Base-by-base conservation (phyloP, 2,113 vertebrate genomes). In the Petrocephalus zakoni region DNA sequence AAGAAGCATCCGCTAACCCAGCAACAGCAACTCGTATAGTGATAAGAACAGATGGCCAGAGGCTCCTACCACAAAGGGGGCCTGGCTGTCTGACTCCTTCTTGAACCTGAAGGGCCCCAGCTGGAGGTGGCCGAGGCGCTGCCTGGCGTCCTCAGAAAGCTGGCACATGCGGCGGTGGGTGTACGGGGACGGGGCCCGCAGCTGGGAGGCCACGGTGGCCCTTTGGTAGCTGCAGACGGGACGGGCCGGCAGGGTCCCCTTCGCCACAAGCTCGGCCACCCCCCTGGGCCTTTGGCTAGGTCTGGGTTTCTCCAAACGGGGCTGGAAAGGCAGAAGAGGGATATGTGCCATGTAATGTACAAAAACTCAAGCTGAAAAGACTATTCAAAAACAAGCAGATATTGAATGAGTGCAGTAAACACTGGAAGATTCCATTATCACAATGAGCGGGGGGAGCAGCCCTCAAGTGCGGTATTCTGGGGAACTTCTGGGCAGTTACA, bases 161-260 rank as follows among this genome's bases (percentile, higher is more conserved):
- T 98, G 96, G 92, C 98, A 99, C 97, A 99, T 99, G 86, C 96
- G 95, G 88, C 98, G 97, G 91, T 95, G 96, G 37, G 98, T 99
- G 94, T 99, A 99, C 0, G 98, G 98, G 6, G 98, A 98, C 19
- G 96, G 96, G 6, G 97, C 96, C 52, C 96, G 97, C 1, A 96
- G 94, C 92, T 93, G 95, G 58, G 98, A 99, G 58, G 98, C 96
- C 88, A 97, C 97, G 0, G 98, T 99, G 90, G 97, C 96, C 93
- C 94, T 96, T 91, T 96, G 95, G 37, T 99, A 99, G 92, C 92
- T 94, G 89, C 89, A 94, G 15, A 83, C 42, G 72, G 61, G 87
- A 82, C 49, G 0, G 53, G 25, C 53, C 34, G 92, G 34, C 17
- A 1, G 82, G 11, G 29, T 91, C 90, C 87, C 87, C 89, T 87